A percentile compares a stretch with the other conserved stretches of the same genome.
phyloP scores from a whole-genome alignment of 2,113 vertebrate species.

The Gorsachius goisagi region DNA sequence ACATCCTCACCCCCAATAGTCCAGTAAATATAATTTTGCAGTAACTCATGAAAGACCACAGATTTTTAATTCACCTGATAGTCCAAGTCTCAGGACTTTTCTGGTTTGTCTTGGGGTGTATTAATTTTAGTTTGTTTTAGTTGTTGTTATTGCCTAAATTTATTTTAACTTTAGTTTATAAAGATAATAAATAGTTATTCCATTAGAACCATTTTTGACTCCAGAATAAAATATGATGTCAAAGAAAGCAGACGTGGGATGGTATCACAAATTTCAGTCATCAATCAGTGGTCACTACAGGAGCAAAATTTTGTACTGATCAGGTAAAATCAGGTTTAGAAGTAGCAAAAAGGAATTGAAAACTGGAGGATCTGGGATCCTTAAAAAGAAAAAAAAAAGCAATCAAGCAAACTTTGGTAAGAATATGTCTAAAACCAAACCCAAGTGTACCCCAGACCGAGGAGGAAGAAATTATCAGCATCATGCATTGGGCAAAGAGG shows the following conservation, averaged over 20 bases:
- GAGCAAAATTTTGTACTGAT: background rate
- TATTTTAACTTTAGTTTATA: background rate
- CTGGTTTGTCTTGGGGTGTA: background rate
- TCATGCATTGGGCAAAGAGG: background rate
- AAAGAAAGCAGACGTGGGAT: background rate
- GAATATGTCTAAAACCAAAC: background rate
- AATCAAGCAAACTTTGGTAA: background rate
- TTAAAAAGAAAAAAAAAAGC: background rate
- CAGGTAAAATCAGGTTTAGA: background rate
- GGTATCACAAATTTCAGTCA: background rate
- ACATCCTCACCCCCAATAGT: accelerated
- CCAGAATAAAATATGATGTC: background rate
- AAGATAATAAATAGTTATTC: background rate
- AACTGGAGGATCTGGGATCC: background rate
- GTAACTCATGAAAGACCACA: background rate
- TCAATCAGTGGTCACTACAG: background rate
- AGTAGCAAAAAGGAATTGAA: background rate
- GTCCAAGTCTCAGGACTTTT: background rate
- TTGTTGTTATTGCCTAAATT: background rate
- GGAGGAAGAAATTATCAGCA: background rate
- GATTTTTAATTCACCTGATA: background rate
- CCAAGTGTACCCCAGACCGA: background rate
- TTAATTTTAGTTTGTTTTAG: background rate
- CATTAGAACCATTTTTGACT: background rate
- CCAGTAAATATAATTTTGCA: background rate